A percentile compares a stretch with the other conserved stretches of the same genome.
These are phyloP conservation scores for Premnoplex brunnescens DNA, from an alignment of 2,797 vertebrate genomes.

Conservation along the genomic window DNA sequence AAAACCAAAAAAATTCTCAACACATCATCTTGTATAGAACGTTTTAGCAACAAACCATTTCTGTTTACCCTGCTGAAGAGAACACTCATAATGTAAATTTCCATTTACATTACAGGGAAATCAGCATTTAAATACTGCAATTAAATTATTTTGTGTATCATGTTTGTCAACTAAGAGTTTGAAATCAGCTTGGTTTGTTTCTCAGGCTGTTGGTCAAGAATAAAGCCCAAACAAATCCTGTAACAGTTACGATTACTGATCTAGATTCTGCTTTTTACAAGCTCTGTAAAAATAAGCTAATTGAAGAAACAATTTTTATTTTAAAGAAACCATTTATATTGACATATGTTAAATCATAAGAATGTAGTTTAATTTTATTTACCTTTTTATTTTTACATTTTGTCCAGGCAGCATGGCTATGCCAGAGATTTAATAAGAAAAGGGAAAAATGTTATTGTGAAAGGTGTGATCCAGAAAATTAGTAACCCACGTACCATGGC, in stretches of 20 bases:
- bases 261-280: conserved; percentile 59
- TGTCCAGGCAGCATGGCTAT: conserved; percentile 10
- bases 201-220: background rate
- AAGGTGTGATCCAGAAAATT: conserved; percentile 38
- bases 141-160: background rate
- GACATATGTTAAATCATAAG: conserved; percentile 35
- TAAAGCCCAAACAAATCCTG: background rate
- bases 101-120: background rate
- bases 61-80: background rate
- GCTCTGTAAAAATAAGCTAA: conserved; percentile 46
- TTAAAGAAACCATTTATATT: conserved; percentile 28
- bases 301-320: conserved; percentile 54
- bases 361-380: conserved; percentile 53
- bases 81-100: background rate
- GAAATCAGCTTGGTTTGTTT: conserved; percentile 2
- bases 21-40: background rate
- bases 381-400: background rate
- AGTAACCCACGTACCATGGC: background rate
- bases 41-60: background rate
- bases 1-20: background rate
- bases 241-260: background rate
- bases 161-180: background rate
- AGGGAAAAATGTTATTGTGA: conserved; percentile 21
- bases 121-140: background rate
- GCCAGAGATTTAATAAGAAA: conserved; percentile 60